phyloP scores from a whole-genome alignment of 2,888 invertebrate species.

The Nezara viridula region DNA sequence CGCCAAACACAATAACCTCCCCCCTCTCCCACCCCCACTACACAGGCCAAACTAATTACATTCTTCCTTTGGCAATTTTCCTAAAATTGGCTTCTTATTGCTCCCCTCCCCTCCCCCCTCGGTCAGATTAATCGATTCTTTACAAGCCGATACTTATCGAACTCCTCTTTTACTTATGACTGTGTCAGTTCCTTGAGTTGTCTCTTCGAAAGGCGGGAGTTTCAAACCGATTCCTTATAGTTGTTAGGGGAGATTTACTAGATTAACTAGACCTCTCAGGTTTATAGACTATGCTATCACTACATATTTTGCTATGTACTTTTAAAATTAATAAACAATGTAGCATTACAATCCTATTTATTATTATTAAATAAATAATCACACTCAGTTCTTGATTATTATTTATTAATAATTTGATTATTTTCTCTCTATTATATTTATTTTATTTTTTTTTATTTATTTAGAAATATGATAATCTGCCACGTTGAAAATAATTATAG shows the following conservation, averaged over 20 bases:
- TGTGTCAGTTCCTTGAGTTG: neutral
- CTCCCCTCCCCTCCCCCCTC: conserved; percentile 51
- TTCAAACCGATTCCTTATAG: neutral
- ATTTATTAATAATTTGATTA: too few relatives aligned
- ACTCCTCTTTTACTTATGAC: conserved; percentile 25
- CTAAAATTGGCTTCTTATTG: conserved; percentile 66
- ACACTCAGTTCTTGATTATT: too few relatives aligned
- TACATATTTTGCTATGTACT: too few relatives aligned
- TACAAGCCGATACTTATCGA: conserved; percentile 55
- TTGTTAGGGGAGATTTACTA: neutral
- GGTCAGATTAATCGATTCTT: conserved; percentile 59
- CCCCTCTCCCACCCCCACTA: conserved; percentile 61
- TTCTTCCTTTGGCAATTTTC: conserved; percentile 65
- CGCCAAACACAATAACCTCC: conserved; percentile 64
- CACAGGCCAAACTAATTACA: conserved; percentile 64
- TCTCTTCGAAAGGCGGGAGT: neutral
- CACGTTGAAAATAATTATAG: too few relatives aligned
- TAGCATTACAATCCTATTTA: too few relatives aligned
- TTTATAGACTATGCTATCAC: neutral
- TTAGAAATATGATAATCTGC: too few relatives aligned
- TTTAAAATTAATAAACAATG: too few relatives aligned
- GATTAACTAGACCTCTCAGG: neutral
- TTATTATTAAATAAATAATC: too few relatives aligned
- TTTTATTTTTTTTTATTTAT: too few relatives aligned
- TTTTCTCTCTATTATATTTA: too few relatives aligned